Evolutionary conservation across 2,888 invertebrate genomes (phyloP).

Genomic region (Cantharis nigra): DNA sequence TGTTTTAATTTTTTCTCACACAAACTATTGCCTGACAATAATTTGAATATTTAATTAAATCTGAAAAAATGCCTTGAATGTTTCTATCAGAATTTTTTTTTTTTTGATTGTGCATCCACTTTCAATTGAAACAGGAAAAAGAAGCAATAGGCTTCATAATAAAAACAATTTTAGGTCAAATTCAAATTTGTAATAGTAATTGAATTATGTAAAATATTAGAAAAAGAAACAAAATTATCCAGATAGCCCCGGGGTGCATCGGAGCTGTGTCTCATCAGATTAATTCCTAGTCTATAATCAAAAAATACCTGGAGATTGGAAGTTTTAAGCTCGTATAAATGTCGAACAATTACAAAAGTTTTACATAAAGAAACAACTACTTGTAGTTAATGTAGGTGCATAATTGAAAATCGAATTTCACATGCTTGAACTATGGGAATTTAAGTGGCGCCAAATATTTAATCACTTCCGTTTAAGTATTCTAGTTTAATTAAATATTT

Average conservation of each 20-base stretch:
- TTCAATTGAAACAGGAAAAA: no score
- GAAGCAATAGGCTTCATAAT: no score
- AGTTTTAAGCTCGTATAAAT: neutral
- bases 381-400: neutral
- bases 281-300: neutral
- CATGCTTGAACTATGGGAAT: neutral
- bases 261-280: neutral
- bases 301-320: neutral
- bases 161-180: neutral
- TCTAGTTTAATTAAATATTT: slow-evolving; percentile 1
- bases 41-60: neutral
- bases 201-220: neutral
- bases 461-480: neutral
- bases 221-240: neutral
- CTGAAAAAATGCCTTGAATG: neutral
- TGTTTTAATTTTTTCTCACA: slow-evolving; percentile 9
- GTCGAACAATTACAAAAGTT: neutral
- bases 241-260: neutral
- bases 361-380: neutral
- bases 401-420: neutral
- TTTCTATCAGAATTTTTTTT: no score
- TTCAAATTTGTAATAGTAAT: neutral
- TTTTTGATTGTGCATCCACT: no score
- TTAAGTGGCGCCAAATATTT: neutral
- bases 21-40: neutral